phyloP scores from a whole-genome alignment of 2,888 invertebrate genomes.

The Ectropis crepuscularia region DNA sequence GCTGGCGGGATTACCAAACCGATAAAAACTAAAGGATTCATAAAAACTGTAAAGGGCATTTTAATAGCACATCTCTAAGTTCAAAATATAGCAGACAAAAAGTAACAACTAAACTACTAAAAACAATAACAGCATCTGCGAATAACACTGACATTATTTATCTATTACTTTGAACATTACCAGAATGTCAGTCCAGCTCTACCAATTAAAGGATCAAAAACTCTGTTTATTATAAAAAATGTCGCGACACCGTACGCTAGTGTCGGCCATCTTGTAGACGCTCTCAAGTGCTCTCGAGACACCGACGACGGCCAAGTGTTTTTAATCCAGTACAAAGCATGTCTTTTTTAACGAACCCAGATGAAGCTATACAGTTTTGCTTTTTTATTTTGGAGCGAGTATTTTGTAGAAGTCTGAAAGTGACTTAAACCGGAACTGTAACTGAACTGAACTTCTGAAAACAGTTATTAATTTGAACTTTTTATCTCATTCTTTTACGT shows the following conservation, averaged over 20 bases:
- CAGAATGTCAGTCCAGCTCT: not conserved
- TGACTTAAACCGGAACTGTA: not conserved
- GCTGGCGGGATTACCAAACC: no score
- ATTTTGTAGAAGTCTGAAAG: constrained; percentile 3
- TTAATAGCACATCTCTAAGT: no score
- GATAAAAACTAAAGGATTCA: no score
- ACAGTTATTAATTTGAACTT: no score
- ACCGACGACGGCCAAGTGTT: constrained; percentile 40
- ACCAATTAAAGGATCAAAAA: constrained; percentile 44
- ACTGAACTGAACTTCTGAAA: no score
- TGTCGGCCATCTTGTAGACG: constrained; percentile 36
- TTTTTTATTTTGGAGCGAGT: constrained; percentile 1
- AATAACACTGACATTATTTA: not conserved
- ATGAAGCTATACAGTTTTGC: constrained; percentile 1
- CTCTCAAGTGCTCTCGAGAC: constrained; percentile 46
- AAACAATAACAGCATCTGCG: no score
- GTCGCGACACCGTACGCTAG: constrained; percentile 44
- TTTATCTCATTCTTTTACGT: no score
- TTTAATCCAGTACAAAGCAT: constrained; percentile 24
- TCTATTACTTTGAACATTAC: not conserved
- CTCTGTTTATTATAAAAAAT: constrained; percentile 40
- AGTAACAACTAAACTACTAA: no score
- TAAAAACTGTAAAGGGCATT: no score
- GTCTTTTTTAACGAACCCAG: constrained; percentile 23
- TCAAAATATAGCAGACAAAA: no score